Evolutionary conservation across 2,113 vertebrate species (phyloP).

Genomic region (Phrynosoma platyrhinos): DNA sequence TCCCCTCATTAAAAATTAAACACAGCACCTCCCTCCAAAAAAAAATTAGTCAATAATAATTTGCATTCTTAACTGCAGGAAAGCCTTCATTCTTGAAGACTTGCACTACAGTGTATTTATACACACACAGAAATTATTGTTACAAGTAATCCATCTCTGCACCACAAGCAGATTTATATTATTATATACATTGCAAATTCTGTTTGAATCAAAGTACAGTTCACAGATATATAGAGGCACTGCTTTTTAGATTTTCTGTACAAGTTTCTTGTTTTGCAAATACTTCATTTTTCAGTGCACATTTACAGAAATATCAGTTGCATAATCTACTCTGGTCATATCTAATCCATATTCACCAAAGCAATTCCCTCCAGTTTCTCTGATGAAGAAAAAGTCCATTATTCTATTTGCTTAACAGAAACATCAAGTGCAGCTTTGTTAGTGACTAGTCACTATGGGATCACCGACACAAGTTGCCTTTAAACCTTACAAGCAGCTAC

Average conservation of each 20-base stretch:
- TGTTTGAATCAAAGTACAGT: neutral
- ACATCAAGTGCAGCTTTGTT: neutral
- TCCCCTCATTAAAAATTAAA: neutral
- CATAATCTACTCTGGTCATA: constrained; percentile 34
- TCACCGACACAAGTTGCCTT: neutral
- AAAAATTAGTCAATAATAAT: neutral
- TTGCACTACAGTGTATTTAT: neutral
- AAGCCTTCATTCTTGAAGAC: neutral
- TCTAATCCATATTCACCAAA: constrained; percentile 41
- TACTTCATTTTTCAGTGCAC: constrained; percentile 12
- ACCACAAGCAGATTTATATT: neutral
- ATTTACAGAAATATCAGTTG: constrained; percentile 23
- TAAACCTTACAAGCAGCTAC: constrained; percentile 13
- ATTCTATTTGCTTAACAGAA: constrained; percentile 29
- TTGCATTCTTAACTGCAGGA: neutral
- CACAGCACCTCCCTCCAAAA: neutral
- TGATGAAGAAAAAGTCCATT: constrained; percentile 22
- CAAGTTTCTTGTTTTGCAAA: neutral
- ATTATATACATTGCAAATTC: neutral
- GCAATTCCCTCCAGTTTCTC: constrained; percentile 16
- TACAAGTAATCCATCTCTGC: neutral
- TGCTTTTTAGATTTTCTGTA: neutral
- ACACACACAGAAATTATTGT: neutral
- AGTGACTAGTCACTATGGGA: neutral
- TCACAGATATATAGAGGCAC: neutral